Percentiles rank a stretch among this genome's conserved stretches.
phyloP scores from a whole-genome alignment of 2,888 invertebrate species.

The Pyrocoelia pectoralis region DNA sequence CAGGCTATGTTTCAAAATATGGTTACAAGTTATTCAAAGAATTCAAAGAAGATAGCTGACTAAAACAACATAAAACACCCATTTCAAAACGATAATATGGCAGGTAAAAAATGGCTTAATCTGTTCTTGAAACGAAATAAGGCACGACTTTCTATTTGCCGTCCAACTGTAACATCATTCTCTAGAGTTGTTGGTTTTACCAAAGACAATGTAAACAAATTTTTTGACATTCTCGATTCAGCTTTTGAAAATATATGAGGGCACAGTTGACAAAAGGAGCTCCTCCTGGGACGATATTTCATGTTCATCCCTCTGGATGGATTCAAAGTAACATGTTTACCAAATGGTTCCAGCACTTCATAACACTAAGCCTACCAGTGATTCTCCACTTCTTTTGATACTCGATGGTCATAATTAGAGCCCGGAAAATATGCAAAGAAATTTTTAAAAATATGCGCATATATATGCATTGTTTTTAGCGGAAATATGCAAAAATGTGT shows the following conservation, averaged over 20 bases:
- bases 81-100: neutral
- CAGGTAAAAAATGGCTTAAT: neutral
- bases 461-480: no score
- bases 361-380: neutral
- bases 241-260: neutral
- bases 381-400: neutral
- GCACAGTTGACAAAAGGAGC: neutral
- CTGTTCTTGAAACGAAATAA: neutral
- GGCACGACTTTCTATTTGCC: neutral
- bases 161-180: neutral
- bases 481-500: no score
- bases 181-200: neutral
- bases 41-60: neutral
- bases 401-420: neutral
- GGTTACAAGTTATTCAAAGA: no score
- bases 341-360: neutral
- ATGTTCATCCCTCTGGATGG: neutral
- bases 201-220: neutral
- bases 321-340: neutral
- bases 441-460: no score
- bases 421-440: no score
- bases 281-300: neutral
- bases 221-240: slow-evolving; percentile 1
- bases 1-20: no score
- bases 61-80: neutral